A percentile compares a stretch with the other conserved stretches of the same genome.
phyloP scores from a whole-genome alignment of 2,888 invertebrate genomes.

The Lithophane socia region DNA sequence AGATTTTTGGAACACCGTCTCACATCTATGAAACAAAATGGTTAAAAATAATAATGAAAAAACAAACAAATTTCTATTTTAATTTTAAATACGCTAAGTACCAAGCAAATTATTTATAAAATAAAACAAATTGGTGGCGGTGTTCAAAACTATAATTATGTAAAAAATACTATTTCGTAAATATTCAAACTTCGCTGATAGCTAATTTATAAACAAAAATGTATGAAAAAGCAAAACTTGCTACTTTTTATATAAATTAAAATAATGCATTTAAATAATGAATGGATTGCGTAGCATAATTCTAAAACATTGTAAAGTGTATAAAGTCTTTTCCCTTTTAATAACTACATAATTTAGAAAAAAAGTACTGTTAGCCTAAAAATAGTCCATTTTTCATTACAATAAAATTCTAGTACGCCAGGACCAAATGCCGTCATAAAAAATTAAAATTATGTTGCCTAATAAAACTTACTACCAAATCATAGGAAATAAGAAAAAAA shows the following conservation, averaged over 20 bases:
- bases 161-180: conserved; percentile 42
- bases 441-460: neutral
- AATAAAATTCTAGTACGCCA: conserved; percentile 21
- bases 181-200: conserved; percentile 49
- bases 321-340: conserved; percentile 73
- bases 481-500: neutral
- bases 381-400: conserved; percentile 40
- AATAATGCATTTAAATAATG: conserved; percentile 72
- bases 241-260: conserved; percentile 49
- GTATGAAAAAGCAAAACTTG: conserved; percentile 41
- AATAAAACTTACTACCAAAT: neutral
- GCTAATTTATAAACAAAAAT: conserved; percentile 38
- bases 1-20: conserved; percentile 40
- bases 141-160: conserved; percentile 36
- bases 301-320: conserved; percentile 89
- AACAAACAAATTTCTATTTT: neutral
- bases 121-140: conserved; percentile 22
- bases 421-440: neutral
- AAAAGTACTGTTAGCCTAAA: conserved; percentile 49
- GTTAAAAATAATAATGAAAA: neutral
- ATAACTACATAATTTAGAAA: conserved; percentile 54
- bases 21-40: neutral
- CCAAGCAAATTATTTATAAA: neutral
- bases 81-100: neutral
- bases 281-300: conserved; percentile 87